Base-by-base conservation (phyloP, 1,140 invertebrate species). In the Sesamia nonagrioides region DNA sequence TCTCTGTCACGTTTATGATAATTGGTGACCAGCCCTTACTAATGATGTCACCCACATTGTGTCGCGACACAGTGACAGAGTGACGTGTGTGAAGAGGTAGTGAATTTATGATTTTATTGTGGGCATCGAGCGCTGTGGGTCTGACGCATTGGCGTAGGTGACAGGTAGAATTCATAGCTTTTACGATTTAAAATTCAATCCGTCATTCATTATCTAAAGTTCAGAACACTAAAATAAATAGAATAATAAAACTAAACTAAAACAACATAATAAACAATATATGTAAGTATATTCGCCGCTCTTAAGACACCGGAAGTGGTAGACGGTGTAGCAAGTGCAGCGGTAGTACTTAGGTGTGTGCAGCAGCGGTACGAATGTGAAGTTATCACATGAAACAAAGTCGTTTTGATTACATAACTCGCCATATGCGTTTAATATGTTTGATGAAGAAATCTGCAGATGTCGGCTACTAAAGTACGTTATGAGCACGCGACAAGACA, bases 11-110 rank as follows among this genome's bases (percentile, higher is more conserved):
- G 56, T 35, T 60, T 60, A 60, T 60, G 27, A 60, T 60, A 60
- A 60, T 60, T 60, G 56, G 21, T 15, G 56, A 60, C 37, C 35
- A 42, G 61, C 61, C 37, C 61, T 42, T 37, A 18, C 61, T 66
- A 66, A 66, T 66, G 61, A 42, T 66, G 61, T 66, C 61, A 66
- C 61, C 37, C 37, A 2, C 18, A 66, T 63, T 66, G 33, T 60
- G 35, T 60, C 33, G 56, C 56, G 56, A 60, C 56, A 35, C 11
- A 35, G 11, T 66, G 61, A 42, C 61, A 66, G 37, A 66, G 3
- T 66, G 61, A n/a, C 37, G 61, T 7, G 9, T 37, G 5, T 1
- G 8, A 11, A 13, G 8, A 54, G 6, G 17, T 18, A 8, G 50
- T 5, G 37, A 40, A 21, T 9, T 4, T 5, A 56, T 56, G 9